phyloP scores from a whole-genome alignment of 2,888 invertebrate species.

The Drosophila atroscutellata region DNA sequence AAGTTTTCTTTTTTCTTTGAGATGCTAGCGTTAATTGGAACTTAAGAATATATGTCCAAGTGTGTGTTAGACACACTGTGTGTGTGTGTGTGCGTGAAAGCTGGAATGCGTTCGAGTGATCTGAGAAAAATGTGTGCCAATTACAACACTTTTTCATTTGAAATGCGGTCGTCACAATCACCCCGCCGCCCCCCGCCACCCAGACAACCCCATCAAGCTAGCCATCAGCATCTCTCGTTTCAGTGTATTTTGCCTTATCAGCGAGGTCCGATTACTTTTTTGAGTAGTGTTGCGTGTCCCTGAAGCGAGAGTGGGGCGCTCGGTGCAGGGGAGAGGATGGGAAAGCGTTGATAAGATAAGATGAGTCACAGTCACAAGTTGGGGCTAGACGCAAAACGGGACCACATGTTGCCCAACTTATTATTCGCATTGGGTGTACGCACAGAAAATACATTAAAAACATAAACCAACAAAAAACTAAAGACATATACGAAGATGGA shows the following conservation, averaged over 20 bases:
- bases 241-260: conserved; percentile 25
- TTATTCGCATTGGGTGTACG: conserved; percentile 71
- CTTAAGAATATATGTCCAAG: conserved; percentile 1
- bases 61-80: conserved; percentile 2
- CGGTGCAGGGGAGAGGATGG: background rate
- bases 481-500: background rate
- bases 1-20: background rate
- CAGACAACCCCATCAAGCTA: conserved; percentile 1
- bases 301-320: background rate
- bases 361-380: background rate
- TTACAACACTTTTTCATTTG: conserved; percentile 72
- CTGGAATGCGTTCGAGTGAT: conserved; percentile 42
- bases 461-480: background rate
- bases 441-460: conserved; percentile 24
- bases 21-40: conserved; percentile 26
- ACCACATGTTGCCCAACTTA: conserved; percentile 63
- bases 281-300: conserved; percentile 3
- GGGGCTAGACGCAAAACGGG: conserved; percentile 3
- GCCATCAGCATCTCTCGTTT: conserved; percentile 38
- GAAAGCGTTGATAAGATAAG: conserved; percentile 59
- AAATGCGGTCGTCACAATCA: conserved; percentile 17
- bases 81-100: conserved; percentile 11
- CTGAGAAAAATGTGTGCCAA: conserved; percentile 65
- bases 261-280: conserved; percentile 15
- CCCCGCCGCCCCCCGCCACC: background rate